Conservation (phyloP, 2,888 invertebrate genomes). For the Metallyticus violacea region DNA sequence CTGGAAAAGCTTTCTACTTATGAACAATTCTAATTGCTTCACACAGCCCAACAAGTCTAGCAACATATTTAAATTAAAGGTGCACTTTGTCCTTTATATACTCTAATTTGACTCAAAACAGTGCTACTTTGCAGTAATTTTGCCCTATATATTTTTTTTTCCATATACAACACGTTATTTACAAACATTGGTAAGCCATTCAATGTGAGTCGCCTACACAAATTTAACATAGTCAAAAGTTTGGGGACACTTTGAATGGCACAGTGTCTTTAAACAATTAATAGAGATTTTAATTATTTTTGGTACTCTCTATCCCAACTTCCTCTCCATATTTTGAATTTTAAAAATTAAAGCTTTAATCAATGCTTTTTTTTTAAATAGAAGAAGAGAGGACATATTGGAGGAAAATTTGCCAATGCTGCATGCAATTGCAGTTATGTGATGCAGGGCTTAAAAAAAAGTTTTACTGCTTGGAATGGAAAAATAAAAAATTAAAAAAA, state of each 20-base stretch:
- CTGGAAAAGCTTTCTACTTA: conserved; percentile 23
- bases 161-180: conserved; percentile 34
- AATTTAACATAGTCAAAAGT: conserved; percentile 18
- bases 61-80: conserved; percentile 27
- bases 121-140: conserved; percentile 23
- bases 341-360: background rate
- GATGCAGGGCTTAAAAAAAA: background rate
- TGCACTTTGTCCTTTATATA: conserved; percentile 15
- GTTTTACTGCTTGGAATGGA: background rate
- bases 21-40: conserved; percentile 26
- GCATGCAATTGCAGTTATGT: background rate
- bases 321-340: background rate
- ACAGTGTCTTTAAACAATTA: conserved; percentile 15
- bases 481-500: background rate
- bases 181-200: conserved; percentile 35
- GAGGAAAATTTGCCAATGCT: background rate
- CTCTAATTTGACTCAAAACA: conserved; percentile 10
- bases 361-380: background rate
- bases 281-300: background rate
- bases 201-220: conserved; percentile 34
- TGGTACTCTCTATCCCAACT: conserved; percentile 1
- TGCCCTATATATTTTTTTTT: conserved; percentile 22
- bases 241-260: conserved; percentile 12
- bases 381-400: background rate
- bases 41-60: conserved; percentile 29